These are phyloP conservation scores for Pycnonotus jocosus DNA, from an alignment of 2,113 vertebrate genomes.

Conservation along the genomic window DNA sequence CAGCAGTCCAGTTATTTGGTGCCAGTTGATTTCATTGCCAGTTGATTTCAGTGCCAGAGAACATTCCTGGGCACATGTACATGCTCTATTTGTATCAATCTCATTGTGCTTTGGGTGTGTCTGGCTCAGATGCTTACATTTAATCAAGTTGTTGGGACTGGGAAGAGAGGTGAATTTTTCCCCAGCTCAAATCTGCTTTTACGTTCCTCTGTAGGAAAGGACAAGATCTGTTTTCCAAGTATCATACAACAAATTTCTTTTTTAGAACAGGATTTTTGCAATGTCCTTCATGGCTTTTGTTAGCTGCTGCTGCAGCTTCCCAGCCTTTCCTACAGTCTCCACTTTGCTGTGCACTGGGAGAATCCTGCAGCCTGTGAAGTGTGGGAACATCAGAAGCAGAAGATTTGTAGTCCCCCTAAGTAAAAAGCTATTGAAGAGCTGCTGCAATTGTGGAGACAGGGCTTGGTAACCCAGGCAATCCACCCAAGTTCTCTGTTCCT, in stretches of 20 bases:
- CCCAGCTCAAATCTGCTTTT: background rate
- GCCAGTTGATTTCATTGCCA: background rate
- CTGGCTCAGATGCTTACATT: background rate
- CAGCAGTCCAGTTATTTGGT: background rate
- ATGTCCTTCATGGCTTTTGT: background rate
- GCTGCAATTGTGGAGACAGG: background rate
- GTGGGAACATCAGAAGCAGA: background rate
- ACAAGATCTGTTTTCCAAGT: background rate
- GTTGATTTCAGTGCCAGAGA: background rate
- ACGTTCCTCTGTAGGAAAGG: background rate
- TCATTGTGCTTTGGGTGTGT: constrained; percentile 17
- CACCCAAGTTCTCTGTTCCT: background rate
- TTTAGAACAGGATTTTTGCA: background rate
- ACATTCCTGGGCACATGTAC: background rate
- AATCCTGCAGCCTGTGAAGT: background rate
- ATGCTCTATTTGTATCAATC: background rate
- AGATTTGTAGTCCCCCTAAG: background rate
- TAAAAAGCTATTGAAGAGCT: constrained; percentile 11
- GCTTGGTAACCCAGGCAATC: background rate
- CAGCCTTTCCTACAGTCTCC: background rate
- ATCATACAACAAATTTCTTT: background rate
- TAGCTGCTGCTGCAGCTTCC: background rate
- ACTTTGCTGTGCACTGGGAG: background rate
- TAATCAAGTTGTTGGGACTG: background rate
- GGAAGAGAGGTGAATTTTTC: background rate